These are phyloP conservation scores for Pteruthius melanotis DNA, from an alignment of 2,113 vertebrate genomes.

Conservation along the genomic window DNA sequence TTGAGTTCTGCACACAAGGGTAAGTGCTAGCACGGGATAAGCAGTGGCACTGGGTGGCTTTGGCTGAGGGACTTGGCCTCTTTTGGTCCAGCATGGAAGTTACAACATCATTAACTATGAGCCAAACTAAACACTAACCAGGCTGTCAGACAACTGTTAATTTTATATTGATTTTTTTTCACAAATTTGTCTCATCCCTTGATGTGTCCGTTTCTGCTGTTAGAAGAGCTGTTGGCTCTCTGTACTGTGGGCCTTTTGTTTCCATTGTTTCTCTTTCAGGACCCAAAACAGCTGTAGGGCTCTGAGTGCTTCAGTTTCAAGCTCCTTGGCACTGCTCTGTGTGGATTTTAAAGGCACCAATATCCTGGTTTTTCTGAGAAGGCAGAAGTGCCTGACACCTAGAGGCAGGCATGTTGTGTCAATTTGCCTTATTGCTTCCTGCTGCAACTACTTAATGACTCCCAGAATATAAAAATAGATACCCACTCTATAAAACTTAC, in stretches of 20 bases:
- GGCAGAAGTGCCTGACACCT: not conserved
- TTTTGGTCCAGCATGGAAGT: not conserved
- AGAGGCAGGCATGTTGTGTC: not conserved
- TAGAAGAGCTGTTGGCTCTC: not conserved
- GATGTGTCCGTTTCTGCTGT: not conserved
- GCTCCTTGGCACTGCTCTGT: not conserved
- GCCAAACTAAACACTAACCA: not conserved
- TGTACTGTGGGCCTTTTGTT: not conserved
- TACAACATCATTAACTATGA: not conserved
- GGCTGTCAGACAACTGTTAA: not conserved
- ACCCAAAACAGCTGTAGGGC: not conserved
- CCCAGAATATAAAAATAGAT: not conserved
- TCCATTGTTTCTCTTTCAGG: not conserved
- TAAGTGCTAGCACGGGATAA: not conserved
- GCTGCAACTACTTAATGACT: not conserved
- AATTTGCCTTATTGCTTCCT: not conserved
- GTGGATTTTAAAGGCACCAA: not conserved
- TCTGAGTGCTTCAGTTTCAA: not conserved
- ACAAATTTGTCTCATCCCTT: not conserved
- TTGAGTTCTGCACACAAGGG: not conserved
- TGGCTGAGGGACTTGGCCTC: not conserved
- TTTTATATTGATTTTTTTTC: not conserved
- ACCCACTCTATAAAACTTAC: not conserved
- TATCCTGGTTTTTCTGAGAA: not conserved
- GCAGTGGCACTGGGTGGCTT: not conserved